phyloP scores from a whole-genome alignment of 2,113 vertebrate genomes.

The Ptyas mucosa region DNA sequence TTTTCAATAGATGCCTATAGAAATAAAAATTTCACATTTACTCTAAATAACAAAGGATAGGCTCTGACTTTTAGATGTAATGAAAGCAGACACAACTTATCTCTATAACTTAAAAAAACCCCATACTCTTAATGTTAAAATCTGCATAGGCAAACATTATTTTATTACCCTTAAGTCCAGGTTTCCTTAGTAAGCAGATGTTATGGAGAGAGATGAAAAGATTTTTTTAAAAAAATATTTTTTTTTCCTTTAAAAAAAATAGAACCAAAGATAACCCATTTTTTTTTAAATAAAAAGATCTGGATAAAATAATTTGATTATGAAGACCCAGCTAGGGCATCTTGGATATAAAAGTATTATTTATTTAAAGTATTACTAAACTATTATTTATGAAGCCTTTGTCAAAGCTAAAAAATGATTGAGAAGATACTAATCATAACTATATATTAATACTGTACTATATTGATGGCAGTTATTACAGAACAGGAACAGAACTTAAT shows the following conservation, averaged over 20 bases:
- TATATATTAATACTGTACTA: not conserved
- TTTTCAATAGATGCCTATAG: not conserved
- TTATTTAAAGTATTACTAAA: not conserved
- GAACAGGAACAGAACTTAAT: not conserved
- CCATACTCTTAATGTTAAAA: too few relatives aligned
- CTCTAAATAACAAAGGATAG: not conserved
- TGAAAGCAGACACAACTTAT: not conserved
- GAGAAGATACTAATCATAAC: not conserved
- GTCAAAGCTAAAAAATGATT: not conserved
- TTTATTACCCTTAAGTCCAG: not conserved
- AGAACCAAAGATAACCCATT: not conserved
- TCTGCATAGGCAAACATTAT: not conserved
- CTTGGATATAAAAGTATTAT: not conserved
- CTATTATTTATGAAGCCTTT: not conserved
- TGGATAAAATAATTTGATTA: not conserved
- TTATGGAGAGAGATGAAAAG: not conserved
- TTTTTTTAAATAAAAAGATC: not conserved
- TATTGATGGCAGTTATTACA: not conserved
- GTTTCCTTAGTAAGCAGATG: not conserved
- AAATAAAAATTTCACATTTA: not conserved
- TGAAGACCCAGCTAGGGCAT: not conserved
- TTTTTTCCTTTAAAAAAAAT: not conserved
- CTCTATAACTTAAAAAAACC: not conserved
- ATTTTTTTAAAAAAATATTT: not conserved
- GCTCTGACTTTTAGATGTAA: not conserved